Evolutionary conservation across 2,797 vertebrate species (phyloP).

Genomic region (Hemibagrus guttatus): DNA sequence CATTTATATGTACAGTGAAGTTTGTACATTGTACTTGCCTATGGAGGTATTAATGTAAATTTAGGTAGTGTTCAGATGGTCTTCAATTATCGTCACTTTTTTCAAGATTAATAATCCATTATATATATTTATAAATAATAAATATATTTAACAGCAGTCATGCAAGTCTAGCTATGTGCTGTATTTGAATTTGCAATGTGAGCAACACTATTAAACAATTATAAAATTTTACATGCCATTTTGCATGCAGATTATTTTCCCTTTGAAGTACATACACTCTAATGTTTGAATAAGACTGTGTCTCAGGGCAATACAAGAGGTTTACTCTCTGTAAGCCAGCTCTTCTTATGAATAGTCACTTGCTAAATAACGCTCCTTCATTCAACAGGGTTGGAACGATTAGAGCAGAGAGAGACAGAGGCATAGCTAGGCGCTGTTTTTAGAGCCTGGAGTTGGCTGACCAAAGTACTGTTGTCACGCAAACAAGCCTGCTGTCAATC

Average conservation of each 20-base stretch:
- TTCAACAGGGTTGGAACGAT: conserved; percentile 56
- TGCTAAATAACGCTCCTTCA: conserved; percentile 6
- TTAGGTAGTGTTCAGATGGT: neutral
- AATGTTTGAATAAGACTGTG: neutral
- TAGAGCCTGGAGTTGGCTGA: conserved; percentile 78
- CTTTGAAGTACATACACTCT: neutral
- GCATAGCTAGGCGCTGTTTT: conserved; percentile 40
- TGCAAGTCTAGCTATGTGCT: neutral
- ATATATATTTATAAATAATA: no score
- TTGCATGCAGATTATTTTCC: neutral
- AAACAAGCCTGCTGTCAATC: conserved; percentile 88
- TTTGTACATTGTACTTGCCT: neutral
- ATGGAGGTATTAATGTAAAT: neutral
- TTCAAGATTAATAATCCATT: neutral
- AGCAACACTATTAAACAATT: neutral
- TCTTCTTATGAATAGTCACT: conserved; percentile 16
- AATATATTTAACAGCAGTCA: neutral
- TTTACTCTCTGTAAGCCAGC: conserved; percentile 14
- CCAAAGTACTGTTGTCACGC: conserved; percentile 88
- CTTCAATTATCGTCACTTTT: neutral
- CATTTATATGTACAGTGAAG: neutral
- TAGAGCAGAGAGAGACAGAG: conserved; percentile 44
- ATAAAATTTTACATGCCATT: neutral
- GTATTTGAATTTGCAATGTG: neutral
- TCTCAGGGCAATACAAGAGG: neutral